phyloP scores from a whole-genome alignment of 2,888 invertebrate genomes.

The Acholoe squamosa region DNA sequence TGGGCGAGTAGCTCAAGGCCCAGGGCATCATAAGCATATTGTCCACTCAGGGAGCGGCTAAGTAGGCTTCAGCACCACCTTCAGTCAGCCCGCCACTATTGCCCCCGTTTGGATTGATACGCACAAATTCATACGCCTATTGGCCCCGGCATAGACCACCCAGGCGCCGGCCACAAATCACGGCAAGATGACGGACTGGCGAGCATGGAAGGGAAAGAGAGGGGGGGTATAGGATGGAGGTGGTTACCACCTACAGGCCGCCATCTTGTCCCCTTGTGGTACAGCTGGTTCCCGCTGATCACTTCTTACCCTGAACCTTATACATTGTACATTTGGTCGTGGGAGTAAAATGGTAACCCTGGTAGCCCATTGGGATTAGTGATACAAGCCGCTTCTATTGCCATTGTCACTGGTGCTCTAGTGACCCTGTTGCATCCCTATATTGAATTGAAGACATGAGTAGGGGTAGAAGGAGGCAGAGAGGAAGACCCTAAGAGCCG shows the following conservation, averaged over 20 bases:
- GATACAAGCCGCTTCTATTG: not conserved
- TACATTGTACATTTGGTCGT: too few species aligned
- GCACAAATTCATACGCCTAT: slow-evolving; percentile 58
- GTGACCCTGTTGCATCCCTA: too few species aligned
- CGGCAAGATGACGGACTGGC: not conserved
- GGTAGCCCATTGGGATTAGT: too few species aligned
- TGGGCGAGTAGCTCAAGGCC: not conserved
- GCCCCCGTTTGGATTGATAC: slow-evolving; percentile 48
- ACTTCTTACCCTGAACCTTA: too few species aligned
- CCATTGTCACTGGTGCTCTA: too few species aligned
- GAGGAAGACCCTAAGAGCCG: too few species aligned
- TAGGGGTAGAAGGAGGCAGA: not conserved
- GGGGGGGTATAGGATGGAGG: not conserved
- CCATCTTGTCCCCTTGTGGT: too few species aligned
- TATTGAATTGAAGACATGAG: not conserved
- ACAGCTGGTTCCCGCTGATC: too few species aligned
- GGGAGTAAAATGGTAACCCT: too few species aligned
- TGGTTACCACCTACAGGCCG: too few species aligned
- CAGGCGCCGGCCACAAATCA: slow-evolving; percentile 49
- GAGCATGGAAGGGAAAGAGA: not conserved
- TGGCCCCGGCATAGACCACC: slow-evolving; percentile 58
- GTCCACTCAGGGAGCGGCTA: slow-evolving; percentile 45
- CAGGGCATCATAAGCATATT: slow-evolving; percentile 56
- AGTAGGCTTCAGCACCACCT: slow-evolving; percentile 5
- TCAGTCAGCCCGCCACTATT: not conserved